Evolutionary conservation across 2,797 vertebrate species (phyloP).

Genomic region (Bradypus variegatus): DNA sequence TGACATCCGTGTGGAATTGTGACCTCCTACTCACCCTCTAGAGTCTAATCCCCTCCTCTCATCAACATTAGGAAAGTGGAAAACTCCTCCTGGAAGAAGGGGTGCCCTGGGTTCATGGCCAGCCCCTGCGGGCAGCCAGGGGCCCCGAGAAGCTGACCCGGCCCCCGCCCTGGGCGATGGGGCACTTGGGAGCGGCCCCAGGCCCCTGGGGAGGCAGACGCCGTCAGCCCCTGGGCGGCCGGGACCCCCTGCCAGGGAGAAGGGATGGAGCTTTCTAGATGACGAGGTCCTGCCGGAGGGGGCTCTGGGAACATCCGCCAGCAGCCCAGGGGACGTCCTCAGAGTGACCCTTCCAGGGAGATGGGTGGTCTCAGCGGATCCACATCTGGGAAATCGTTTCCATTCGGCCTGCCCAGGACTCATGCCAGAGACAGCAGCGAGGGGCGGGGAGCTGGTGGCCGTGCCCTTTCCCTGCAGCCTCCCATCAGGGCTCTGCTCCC

Average conservation of each 20-base stretch:
- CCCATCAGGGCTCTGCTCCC: neutral
- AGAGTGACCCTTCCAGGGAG: slow-evolving; percentile 51
- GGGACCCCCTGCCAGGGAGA: neutral
- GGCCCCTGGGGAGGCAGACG: neutral
- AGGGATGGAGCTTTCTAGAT: slow-evolving; percentile 10
- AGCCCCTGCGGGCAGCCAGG: too few species aligned
- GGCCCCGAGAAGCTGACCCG: too few species aligned
- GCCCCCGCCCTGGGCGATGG: neutral
- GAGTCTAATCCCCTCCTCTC: neutral
- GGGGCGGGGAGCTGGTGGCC: too few species aligned
- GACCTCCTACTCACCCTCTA: neutral
- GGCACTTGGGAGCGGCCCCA: neutral
- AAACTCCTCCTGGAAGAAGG: neutral
- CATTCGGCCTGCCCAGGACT: slow-evolving; percentile 40
- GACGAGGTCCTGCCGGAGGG: neutral
- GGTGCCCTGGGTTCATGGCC: neutral
- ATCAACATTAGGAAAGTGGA: neutral
- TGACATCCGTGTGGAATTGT: neutral
- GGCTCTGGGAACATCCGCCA: slow-evolving; percentile 29
- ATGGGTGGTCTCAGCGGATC: slow-evolving; percentile 43
- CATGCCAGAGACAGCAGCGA: slow-evolving; percentile 39
- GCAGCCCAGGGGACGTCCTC: slow-evolving; percentile 17
- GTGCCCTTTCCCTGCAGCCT: too few species aligned
- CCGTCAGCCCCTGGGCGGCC: neutral
- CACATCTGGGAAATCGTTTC: slow-evolving; percentile 62